phyloP scores from a whole-genome alignment of 2,797 vertebrate genomes.

The Aulostomus chinensis region DNA sequence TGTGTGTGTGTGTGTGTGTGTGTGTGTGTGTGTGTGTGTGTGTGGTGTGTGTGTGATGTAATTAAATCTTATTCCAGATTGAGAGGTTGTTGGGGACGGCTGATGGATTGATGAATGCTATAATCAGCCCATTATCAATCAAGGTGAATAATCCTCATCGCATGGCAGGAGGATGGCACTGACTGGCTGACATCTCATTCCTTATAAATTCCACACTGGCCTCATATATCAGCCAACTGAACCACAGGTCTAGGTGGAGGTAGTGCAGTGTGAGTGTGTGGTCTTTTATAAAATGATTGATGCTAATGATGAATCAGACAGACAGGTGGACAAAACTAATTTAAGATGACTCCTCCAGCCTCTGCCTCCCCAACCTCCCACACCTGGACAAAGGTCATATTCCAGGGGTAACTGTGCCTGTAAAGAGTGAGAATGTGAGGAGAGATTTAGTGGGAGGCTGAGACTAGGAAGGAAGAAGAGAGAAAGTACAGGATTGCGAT shows the following conservation, averaged over 20 bases:
- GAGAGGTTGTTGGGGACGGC: background rate
- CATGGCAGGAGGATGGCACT: slow-evolving; percentile 15
- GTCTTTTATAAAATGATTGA: background rate
- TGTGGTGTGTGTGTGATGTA: too few species aligned
- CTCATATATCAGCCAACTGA: slow-evolving; percentile 31
- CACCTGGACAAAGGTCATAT: slow-evolving; percentile 29
- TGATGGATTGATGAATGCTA: slow-evolving; percentile 10
- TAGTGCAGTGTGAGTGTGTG: slow-evolving; percentile 1
- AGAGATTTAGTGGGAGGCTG: too few species aligned
- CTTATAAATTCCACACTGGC: slow-evolving; percentile 28
- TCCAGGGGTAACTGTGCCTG: too few species aligned
- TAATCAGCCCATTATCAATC: slow-evolving; percentile 19
- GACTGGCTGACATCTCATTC: slow-evolving; percentile 36
- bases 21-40: too few species aligned
- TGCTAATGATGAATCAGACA: slow-evolving; percentile 14
- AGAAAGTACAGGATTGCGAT: background rate
- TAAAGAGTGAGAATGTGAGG: too few species aligned
- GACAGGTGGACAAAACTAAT: slow-evolving; percentile 49
- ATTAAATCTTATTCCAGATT: slow-evolving; percentile 6
- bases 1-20: too few species aligned
- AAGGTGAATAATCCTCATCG: slow-evolving; percentile 22
- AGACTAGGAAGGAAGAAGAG: background rate
- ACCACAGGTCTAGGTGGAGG: slow-evolving; percentile 13
- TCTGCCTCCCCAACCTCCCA: slow-evolving; percentile 26
- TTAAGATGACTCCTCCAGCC: slow-evolving; percentile 13